These are phyloP conservation scores for Myxocyprinus asiaticus DNA, from an alignment of 2,113 vertebrate species.

Conservation along the genomic window DNA sequence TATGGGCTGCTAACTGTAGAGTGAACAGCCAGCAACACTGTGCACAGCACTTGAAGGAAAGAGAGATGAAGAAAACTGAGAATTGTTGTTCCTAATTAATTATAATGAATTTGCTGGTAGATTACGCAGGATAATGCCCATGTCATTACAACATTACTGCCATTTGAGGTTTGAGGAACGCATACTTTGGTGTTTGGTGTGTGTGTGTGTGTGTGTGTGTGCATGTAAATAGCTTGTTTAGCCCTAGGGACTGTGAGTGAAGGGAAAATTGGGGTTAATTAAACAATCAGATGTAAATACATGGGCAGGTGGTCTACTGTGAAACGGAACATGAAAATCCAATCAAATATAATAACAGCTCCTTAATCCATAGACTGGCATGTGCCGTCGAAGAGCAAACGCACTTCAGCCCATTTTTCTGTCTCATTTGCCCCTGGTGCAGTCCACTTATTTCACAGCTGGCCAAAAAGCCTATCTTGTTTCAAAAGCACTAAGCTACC, in stretches of 20 bases:
- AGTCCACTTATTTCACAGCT: not conserved
- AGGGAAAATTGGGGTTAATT: conserved; percentile 68
- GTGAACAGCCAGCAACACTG: conserved; percentile 4
- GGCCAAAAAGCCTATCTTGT: conserved; percentile 39
- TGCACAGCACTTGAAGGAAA: conserved; percentile 58
- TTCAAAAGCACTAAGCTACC: conserved; percentile 25
- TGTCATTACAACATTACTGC: conserved; percentile 71
- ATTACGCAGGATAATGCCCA: conserved; percentile 72
- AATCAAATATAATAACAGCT: conserved; percentile 51
- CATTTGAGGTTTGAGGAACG: conserved; percentile 59
- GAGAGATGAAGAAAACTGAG: conserved; percentile 46
- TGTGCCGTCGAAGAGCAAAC: conserved; percentile 32
- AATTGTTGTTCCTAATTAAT: conserved; percentile 73
- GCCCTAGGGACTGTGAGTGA: conserved; percentile 59
- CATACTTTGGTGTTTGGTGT: conserved; percentile 42
- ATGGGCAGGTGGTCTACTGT: conserved; percentile 55
- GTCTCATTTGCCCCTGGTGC: not conserved
- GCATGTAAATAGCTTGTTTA: conserved; percentile 47
- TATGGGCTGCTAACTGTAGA: conserved; percentile 11
- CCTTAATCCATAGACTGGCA: conserved; percentile 38
- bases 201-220: conserved; percentile 44
- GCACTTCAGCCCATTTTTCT: conserved; percentile 7
- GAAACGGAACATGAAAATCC: conserved; percentile 54
- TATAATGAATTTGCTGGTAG: conserved; percentile 67
- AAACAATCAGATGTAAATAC: conserved; percentile 64